Base-by-base conservation (phyloP, 1,140 invertebrate genomes). In the Papilio polytes region DNA sequence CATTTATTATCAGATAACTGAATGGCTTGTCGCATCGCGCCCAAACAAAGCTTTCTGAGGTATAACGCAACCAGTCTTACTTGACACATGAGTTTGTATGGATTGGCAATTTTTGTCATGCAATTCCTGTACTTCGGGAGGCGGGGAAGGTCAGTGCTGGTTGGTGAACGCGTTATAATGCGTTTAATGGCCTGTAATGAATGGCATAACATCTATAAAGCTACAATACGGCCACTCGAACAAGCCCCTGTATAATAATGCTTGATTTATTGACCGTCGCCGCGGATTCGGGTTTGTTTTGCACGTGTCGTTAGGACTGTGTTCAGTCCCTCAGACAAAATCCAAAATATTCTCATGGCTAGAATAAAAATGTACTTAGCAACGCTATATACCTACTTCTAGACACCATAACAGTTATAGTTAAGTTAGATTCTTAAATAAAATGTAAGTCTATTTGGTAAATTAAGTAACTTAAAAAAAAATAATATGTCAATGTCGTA, bases 131-230 rank as follows among this genome's bases (percentile, higher is more conserved):
- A 36, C 36, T 66, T 53, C 12, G 81, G 74, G 74, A 66, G 80
- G 26, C 81, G 76, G 51, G 83, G 82, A n/a, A 80, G 89, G 53
- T 90, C 92, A 84, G n/a, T 13, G 31, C 86, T 70, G 46, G 56
- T 41, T 90, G 87, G 90, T 90, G 82, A 89, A 81, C 81, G 84
- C 76, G 83, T 91, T 91, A 94, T 92, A 94, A 93, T 93, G 89
- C 89, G 89, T 92, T 93, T 93, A 94, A 94, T 93, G 92, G 92
- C 90, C 85, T 93, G 92, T 93, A 94, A 94, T 93, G 92, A 93
- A 94, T 93, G 90, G 90, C 86, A 91, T 92, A 93, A 94, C 93
- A 94, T 93, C 93, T 87, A 94, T 94, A 94, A 94, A 92, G 87
- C 87, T 85, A 93, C 93, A 94, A 94, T 94, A 89, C 85, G 85